Conservation (phyloP, 2,797 vertebrate genomes). For the Malacoctenus gilli region DNA sequence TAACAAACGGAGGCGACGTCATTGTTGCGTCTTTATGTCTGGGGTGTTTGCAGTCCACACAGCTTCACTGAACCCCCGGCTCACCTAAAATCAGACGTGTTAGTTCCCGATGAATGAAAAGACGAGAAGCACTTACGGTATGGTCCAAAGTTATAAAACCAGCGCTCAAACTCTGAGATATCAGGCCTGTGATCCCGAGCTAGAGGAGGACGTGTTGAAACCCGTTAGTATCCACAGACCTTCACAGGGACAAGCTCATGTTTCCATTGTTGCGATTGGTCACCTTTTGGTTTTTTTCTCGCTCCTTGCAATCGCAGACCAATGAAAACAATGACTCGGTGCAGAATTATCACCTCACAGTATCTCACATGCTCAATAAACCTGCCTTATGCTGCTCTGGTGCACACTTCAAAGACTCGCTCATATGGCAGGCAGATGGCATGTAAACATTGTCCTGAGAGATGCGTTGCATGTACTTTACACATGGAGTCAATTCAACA, state of each 20-base stretch:
- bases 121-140: conserved; percentile 82
- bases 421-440: conserved; percentile 63
- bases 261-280: conserved; percentile 71
- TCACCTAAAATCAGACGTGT: conserved; percentile 33
- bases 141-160: conserved; percentile 84
- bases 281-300: conserved; percentile 1
- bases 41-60: no score
- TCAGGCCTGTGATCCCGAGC: conserved; percentile 82
- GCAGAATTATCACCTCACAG: conserved; percentile 44
- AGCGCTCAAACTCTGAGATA: conserved; percentile 83
- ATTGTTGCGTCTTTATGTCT: no score
- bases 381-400: conserved; percentile 32
- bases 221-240: conserved; percentile 70
- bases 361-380: conserved; percentile 54
- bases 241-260: conserved; percentile 53
- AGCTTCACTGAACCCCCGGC: not conserved
- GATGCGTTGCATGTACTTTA: conserved; percentile 44
- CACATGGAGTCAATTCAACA: conserved; percentile 41
- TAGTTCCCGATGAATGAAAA: conserved; percentile 63
- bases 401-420: conserved; percentile 30
- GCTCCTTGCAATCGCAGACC: conserved; percentile 66
- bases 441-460: conserved; percentile 54
- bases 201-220: conserved; percentile 78
- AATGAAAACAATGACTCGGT: conserved; percentile 54
- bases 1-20: no score